Evolutionary conservation across 2,888 invertebrate genomes (phyloP), one percentile per base, ranked within the genome.

Genomic region (Dyspetes luteomarginatus): DNA sequence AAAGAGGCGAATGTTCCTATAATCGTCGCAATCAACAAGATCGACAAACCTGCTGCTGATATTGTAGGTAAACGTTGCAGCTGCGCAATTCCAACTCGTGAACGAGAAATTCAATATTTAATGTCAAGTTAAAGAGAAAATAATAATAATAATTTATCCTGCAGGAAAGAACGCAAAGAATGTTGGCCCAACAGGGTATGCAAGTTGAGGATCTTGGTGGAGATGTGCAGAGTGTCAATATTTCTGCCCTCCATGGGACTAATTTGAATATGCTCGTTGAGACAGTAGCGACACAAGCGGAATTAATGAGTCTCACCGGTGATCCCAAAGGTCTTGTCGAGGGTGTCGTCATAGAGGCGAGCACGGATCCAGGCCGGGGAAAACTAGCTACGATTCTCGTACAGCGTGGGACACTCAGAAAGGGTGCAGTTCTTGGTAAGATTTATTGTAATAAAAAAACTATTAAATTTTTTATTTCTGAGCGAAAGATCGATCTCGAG

Each of bases 21-120:
- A 41, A 95, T 99, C 88, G 98, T 99, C 85, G 99, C 99, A 41
- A 96, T 99, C 85, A 99, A 99, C 93, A 99, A 99, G 94, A 97
- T 98, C 88, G 99, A 99, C 93, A 97, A 98, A 90, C 96, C 96
- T 78, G 95, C 95, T 90, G 97, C 97, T 81, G 95, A 99, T 94
- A 95, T 98, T 92, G 98, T 97, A 94, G 94, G 95, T 94, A 93
- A 87, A 77, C 43, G 24, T 64, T 79, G 50, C 22, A 45, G n/a
- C 22, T n/a, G 28, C 17, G 45, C 30, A 28, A 28, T 26, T 17
- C 12, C 48, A 48, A 17, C n/a, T n/a, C n/a, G 9, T 22, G n/a
- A 15, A 64, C 26, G 24, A 36, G 5, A 36, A 60, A 55, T 69
- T 58, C 4, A 22, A 3, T 48, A 52, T 30, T 28, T 67, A n/a